Base-by-base conservation (phyloP, 2,888 invertebrate genomes). In the Congeria kusceri region DNA sequence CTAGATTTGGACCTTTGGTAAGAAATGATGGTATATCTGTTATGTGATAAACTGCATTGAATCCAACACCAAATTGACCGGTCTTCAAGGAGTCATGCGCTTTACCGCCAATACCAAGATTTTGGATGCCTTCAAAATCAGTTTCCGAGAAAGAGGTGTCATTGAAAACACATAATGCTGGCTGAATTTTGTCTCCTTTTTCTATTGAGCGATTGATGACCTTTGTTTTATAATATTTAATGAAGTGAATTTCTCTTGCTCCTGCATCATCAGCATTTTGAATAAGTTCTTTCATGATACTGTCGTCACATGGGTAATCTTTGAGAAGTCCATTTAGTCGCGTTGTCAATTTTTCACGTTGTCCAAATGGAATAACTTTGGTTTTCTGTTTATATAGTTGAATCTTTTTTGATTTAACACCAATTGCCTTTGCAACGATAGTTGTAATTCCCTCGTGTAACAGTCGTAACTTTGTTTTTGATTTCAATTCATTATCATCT, bases 51-150 rank as follows among this genome's bases (percentile, higher is more conserved):
- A n/a, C n/a, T n/a, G n/a, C n/a, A n/a, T n/a, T n/a, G n/a, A n/a
- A n/a, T n/a, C n/a, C n/a, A n/a, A n/a, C n/a, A n/a, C n/a, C 93
- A 86, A 91, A 93, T 65, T 92, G 91, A 2, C 93, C 92, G 0
- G 91, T 91, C 69, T 91, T 91, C 69, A 88, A 83, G 5, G 90
- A 86, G 73, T 92, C 92, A n/a, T 83, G 72, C 15, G 78, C 62
- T 79, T n/a, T n/a, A n/a, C n/a, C n/a, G n/a, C n/a, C n/a, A n/a
- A n/a, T n/a, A n/a, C n/a, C n/a, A n/a, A n/a, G 87, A 53, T 86
- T 84, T 57, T 91, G 90, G 57, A 93, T 92, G 23, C 92, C 92
- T 62, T 81, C 67, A 5, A 92, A 68, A 73, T 92, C 92, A 28
- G 70, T 69, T 39, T 88, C 77, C 13, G 87, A 88, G 75, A 93